These are phyloP conservation scores for Lymantria dispar DNA, from an alignment of 2,888 invertebrate genomes.

Conservation along the genomic window DNA sequence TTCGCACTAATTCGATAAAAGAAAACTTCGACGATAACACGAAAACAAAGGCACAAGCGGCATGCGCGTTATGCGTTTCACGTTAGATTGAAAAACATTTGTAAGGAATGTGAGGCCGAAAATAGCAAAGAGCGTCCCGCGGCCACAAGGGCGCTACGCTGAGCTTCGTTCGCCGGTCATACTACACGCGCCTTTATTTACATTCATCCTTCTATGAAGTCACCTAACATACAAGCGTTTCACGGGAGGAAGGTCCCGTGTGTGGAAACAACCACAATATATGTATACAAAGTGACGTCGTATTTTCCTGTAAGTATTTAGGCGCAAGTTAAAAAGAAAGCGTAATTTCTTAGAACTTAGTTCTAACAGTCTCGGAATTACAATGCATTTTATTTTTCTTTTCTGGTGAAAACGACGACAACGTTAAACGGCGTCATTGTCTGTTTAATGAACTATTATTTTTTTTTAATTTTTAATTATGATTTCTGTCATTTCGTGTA, in stretches of 20 bases:
- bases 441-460: slow-evolving; percentile 3
- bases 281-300: slow-evolving; percentile 42
- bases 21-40: slow-evolving; percentile 41
- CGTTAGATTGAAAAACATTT: slow-evolving; percentile 81
- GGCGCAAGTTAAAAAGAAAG: slow-evolving; percentile 6
- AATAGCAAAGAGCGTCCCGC: slow-evolving; percentile 78
- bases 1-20: slow-evolving; percentile 42
- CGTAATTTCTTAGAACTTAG: slow-evolving; percentile 7
- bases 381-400: neutral
- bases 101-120: slow-evolving; percentile 78
- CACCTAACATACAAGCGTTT: slow-evolving; percentile 49
- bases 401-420: too few species aligned
- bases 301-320: slow-evolving; percentile 6
- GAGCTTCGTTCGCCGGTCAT: slow-evolving; percentile 34
- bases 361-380: neutral
- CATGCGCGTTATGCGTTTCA: slow-evolving; percentile 75
- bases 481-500: too few species aligned
- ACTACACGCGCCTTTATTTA: slow-evolving; percentile 65
- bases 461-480: too few species aligned
- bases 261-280: slow-evolving; percentile 50
- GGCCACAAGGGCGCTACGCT: slow-evolving; percentile 72
- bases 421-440: slow-evolving; percentile 2
- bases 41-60: slow-evolving; percentile 73
- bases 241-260: slow-evolving; percentile 56
- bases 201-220: slow-evolving; percentile 66